A percentile compares a stretch with the other conserved stretches of the same genome.
phyloP scores from a whole-genome alignment of 2,113 vertebrate genomes.

The Prolemur simus region DNA sequence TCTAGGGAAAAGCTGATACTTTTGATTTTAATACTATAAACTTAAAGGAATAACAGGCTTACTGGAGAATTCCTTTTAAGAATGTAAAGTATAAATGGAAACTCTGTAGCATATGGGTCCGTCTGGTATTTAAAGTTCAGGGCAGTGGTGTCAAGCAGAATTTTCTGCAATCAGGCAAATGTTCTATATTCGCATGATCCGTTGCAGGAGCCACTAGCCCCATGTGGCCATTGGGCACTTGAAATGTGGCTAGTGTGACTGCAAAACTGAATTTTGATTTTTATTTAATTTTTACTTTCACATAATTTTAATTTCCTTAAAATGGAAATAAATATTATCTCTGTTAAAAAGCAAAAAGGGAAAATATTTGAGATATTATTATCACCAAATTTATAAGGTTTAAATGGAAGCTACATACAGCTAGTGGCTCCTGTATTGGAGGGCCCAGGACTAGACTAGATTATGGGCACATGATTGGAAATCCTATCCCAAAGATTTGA shows the following conservation, averaged over 20 bases:
- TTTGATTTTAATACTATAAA: slow-evolving; percentile 20
- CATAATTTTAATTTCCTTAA: not conserved
- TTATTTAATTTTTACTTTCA: not conserved
- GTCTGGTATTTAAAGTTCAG: slow-evolving; percentile 3
- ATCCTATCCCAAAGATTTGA: not conserved
- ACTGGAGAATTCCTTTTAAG: not conserved
- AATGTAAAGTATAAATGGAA: not conserved
- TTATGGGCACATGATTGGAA: not conserved
- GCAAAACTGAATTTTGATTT: not conserved
- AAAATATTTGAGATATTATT: no score
- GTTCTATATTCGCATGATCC: not conserved
- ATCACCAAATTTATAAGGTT: not conserved
- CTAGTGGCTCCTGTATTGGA: not conserved
- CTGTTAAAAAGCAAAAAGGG: no score
- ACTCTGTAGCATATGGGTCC: not conserved
- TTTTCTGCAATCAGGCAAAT: not conserved
- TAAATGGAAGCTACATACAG: not conserved
- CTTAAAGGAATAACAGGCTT: not conserved
- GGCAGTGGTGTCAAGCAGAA: not conserved
- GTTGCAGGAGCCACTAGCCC: not conserved
- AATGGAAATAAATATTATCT: no score
- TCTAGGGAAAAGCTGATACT: not conserved
- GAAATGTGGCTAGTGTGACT: not conserved
- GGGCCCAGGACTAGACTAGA: not conserved
- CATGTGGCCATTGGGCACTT: not conserved